Evolutionary conservation across 1,140 invertebrate genomes (phyloP), one percentile per base, ranked within the genome.

Genomic region (Diachasmimorpha longicaudata): DNA sequence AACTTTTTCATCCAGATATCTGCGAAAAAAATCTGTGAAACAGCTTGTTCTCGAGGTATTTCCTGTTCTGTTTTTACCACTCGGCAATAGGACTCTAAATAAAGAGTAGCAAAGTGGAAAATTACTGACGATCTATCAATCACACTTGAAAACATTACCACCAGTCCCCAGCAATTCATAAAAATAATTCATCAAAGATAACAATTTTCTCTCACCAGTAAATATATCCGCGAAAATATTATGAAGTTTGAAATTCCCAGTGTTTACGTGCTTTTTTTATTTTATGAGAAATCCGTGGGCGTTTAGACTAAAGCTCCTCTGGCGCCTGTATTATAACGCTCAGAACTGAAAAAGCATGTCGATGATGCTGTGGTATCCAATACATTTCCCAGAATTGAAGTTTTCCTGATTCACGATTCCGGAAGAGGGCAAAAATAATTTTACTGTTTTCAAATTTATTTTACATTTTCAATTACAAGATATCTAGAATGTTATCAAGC

Each of bases 251-350:
- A 67, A 74, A 69, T 44, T 69, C 46, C 52, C n/a, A 2, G 23
- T 52, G 39, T 75, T 74, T 75, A 69, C 11, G 36, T 52, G 21
- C 4, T 36, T 3, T 68, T 52, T 75, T 21, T 52, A 69, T 74
- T 75, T 75, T 70, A 70, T 46, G 42, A 69, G 25, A 14, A 69
- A 69, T 55, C 19, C 48, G 73, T 75, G 67, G 73, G 73, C 73
- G 66, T 69, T 70, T 58, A 70, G 73, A 70, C 66, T 39, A 55
- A 69, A 75, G 36, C 52, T 70, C 69, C 44, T 31, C 21, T 75
- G 73, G 73, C 73, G 73, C 73, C 73, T 37, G 36, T 68, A 10
- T 39, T 68, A 37, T 68, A 63, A 63, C 21, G 23, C 58, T 14
- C 4, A n/a, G 8, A n/a, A 55, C 44, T 70, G 44, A 75, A 69